These are phyloP conservation scores for Hemibagrus wyckioides DNA, from an alignment of 2,113 vertebrate genomes.

Conservation along the genomic window DNA sequence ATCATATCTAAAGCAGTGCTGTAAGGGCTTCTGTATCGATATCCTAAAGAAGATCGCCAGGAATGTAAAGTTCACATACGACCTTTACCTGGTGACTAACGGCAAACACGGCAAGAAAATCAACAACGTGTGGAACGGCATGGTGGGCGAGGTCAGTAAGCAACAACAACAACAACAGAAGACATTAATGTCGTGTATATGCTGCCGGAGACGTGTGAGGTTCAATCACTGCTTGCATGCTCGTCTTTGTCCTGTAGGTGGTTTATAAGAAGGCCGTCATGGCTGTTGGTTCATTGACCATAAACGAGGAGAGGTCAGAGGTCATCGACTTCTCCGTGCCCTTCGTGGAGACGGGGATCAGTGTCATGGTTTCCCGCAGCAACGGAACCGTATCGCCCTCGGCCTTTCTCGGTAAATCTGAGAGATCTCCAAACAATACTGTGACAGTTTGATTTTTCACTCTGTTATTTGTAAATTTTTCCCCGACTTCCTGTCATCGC, in stretches of 20 bases:
- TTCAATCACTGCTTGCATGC: not conserved
- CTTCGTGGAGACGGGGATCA: conserved; percentile 97
- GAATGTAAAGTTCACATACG: conserved; percentile 96
- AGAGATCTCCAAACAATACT: conserved; percentile 65
- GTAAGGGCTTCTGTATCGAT: conserved; percentile 98
- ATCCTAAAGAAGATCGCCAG: conserved; percentile 96
- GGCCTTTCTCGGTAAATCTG: conserved; percentile 89
- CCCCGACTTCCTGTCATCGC: conserved; percentile 38
- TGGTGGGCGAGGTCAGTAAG: conserved; percentile 92
- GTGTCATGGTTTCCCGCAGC: conserved; percentile 98
- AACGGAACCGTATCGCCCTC: conserved; percentile 97
- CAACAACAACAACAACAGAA: not conserved
- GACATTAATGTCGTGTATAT: not conserved
- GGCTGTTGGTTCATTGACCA: conserved; percentile 95
- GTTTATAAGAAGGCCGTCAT: conserved; percentile 93
- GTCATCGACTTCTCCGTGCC: conserved; percentile 97
- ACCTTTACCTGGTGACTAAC: conserved; percentile 96
- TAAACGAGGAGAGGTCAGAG: conserved; percentile 94
- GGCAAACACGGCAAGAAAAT: conserved; percentile 99
- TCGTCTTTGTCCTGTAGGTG: conserved; percentile 74
- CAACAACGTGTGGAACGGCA: conserved; percentile 97
- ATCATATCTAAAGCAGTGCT: conserved; percentile 92
- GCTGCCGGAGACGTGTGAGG: no score
- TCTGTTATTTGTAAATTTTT: conserved; percentile 60
- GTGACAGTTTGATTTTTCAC: conserved; percentile 54